Conservation (phyloP, 2,113 vertebrate species). For the Pycnonotus jocosus region DNA sequence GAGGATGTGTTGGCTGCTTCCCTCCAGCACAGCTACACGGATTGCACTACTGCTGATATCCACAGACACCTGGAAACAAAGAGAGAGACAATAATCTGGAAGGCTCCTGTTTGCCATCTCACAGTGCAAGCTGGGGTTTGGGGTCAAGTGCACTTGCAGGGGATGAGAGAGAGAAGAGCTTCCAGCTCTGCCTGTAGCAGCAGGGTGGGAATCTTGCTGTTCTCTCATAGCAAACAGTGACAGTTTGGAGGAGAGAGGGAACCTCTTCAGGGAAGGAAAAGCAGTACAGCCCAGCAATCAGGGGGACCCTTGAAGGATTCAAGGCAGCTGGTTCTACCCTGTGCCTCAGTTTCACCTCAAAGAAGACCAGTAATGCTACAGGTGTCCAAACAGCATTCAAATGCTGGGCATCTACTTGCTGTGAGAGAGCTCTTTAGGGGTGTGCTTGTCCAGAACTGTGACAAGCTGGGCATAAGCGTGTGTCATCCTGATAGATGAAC, state of each 20-base stretch:
- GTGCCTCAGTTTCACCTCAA: background rate
- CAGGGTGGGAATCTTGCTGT: background rate
- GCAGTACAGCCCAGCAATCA: background rate
- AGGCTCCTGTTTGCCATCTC: background rate
- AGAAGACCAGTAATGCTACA: background rate
- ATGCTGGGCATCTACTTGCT: background rate
- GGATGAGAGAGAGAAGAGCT: background rate
- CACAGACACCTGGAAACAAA: constrained; percentile 80
- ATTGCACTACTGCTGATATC: constrained; percentile 73
- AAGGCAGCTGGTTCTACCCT: background rate
- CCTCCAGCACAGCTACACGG: constrained; percentile 79
- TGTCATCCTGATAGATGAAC: background rate
- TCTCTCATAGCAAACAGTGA: background rate
- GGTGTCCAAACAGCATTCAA: background rate
- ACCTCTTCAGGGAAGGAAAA: background rate
- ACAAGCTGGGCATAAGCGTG: background rate
- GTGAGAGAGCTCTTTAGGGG: background rate
- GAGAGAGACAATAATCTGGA: background rate
- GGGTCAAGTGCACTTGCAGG: background rate
- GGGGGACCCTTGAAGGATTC: background rate
- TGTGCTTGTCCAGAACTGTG: fast-evolving
- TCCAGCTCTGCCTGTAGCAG: background rate
- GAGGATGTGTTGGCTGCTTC: constrained; percentile 70
- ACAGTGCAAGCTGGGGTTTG: background rate
- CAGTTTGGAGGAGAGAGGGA: background rate